Percentiles rank a stretch among this genome's conserved stretches.
phyloP scores from a whole-genome alignment of 1,140 invertebrate species.

The Lordiphosa stackelbergi region DNA sequence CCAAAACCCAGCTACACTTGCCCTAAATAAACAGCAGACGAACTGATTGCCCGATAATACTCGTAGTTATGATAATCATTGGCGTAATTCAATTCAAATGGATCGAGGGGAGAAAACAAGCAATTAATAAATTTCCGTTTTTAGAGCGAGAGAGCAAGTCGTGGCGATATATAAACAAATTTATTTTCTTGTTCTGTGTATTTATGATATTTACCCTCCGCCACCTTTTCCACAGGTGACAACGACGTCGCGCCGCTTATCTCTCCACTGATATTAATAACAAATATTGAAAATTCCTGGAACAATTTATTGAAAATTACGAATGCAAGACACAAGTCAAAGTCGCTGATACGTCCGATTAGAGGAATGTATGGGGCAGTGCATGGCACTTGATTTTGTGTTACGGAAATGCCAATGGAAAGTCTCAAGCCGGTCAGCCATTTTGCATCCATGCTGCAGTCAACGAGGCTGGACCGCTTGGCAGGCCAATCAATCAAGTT shows the following conservation, averaged over 20 bases:
- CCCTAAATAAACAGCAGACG: slow-evolving; percentile 56
- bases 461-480: slow-evolving; percentile 7
- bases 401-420: slow-evolving; percentile 19
- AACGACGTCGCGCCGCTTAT: slow-evolving; percentile 22
- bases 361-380: background rate
- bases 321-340: slow-evolving; percentile 19
- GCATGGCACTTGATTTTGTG: slow-evolving; percentile 8
- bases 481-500: slow-evolving; percentile 67
- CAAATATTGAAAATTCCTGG: slow-evolving; percentile 48
- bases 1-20: slow-evolving; percentile 10
- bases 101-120: slow-evolving; percentile 30
- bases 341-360: slow-evolving; percentile 3
- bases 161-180: slow-evolving; percentile 40
- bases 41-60: no score
- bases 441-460: slow-evolving; percentile 21
- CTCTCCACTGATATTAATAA: slow-evolving; percentile 30
- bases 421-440: slow-evolving; percentile 4
- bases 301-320: slow-evolving; percentile 25
- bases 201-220: slow-evolving; percentile 24
- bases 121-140: slow-evolving; percentile 38
- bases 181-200: slow-evolving; percentile 40
- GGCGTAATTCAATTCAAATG: slow-evolving; percentile 52
- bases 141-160: slow-evolving; percentile 4
- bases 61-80: slow-evolving; percentile 34
- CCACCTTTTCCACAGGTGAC: slow-evolving; percentile 28